Conservation (phyloP, 2,113 vertebrate genomes). For the Phrynosoma platyrhinos region DNA sequence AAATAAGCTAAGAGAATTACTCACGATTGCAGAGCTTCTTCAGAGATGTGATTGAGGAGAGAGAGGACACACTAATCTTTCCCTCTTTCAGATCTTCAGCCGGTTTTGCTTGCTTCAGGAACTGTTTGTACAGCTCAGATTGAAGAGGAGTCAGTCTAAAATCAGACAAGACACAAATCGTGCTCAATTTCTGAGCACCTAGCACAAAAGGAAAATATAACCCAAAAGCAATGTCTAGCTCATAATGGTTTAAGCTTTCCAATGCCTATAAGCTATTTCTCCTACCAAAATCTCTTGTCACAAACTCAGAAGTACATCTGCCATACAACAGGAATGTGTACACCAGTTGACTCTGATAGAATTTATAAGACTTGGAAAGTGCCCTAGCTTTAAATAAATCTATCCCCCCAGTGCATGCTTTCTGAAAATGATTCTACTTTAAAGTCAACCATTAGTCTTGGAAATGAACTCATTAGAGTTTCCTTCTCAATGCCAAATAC, state of each 20-base stretch:
- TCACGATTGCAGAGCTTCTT: constrained; percentile 99
- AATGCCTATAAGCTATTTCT: not conserved
- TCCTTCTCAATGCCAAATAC: too few relatives aligned
- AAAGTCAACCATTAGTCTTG: not conserved
- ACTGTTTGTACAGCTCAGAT: constrained; percentile 88
- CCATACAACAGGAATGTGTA: too few relatives aligned
- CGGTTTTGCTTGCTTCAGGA: constrained; percentile 91
- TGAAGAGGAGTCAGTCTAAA: constrained; percentile 91
- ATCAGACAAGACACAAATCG: constrained; percentile 19
- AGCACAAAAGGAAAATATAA: not conserved
- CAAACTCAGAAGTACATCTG: too few relatives aligned
- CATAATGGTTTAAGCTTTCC: not conserved
- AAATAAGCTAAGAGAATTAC: constrained; percentile 60
- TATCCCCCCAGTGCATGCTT: not conserved
- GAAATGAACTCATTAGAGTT: not conserved
- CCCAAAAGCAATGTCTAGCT: not conserved
- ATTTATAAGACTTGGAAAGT: not conserved
- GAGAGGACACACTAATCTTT: constrained; percentile 91
- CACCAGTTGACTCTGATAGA: not conserved
- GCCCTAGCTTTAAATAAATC: not conserved
- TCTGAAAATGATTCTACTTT: not conserved
- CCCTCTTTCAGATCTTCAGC: constrained; percentile 85
- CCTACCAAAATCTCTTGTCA: not conserved
- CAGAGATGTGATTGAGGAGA: constrained; percentile 95
- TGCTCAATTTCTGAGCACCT: not conserved